These are phyloP conservation scores for Cassiopea andromeda DNA, from an alignment of 30 jellyfish, hydroid and myxozoan species.

Conservation along the genomic window DNA sequence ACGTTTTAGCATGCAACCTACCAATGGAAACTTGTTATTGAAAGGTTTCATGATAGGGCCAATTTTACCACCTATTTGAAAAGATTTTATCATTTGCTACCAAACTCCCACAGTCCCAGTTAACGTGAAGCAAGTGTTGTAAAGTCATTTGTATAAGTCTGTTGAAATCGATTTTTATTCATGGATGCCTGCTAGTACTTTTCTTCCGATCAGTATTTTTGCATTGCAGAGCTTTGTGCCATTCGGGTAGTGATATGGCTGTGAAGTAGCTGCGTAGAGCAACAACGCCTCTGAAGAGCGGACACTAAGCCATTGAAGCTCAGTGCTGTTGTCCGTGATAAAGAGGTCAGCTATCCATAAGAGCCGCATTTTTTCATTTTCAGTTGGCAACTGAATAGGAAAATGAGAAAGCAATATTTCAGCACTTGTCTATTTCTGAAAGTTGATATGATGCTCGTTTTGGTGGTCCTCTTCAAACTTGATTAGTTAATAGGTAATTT, in stretches of 20 bases:
- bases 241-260: conserved; percentile 35
- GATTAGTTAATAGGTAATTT: too few relatives aligned
- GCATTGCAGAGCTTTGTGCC: conserved; percentile 65
- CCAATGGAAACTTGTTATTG: too few relatives aligned
- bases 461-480: too few relatives aligned
- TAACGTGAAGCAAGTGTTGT: too few relatives aligned
- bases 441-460: too few relatives aligned
- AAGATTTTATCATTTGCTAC: too few relatives aligned
- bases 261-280: conserved; percentile 31
- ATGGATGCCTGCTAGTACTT: conserved; percentile 3
- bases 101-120: too few relatives aligned
- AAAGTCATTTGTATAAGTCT: background rate
- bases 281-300: conserved; percentile 57
- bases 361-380: conserved; percentile 16
- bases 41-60: too few relatives aligned
- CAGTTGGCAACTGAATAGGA: background rate
- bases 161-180: background rate
- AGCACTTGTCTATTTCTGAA: too few relatives aligned
- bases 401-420: background rate
- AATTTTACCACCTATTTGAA: too few relatives aligned
- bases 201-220: conserved; percentile 43
- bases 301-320: conserved; percentile 55
- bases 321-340: conserved; percentile 56
- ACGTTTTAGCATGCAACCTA: too few relatives aligned
- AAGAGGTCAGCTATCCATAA: conserved; percentile 33